Conservation (phyloP, 2,113 vertebrate species). For the Equus quagga region DNA sequence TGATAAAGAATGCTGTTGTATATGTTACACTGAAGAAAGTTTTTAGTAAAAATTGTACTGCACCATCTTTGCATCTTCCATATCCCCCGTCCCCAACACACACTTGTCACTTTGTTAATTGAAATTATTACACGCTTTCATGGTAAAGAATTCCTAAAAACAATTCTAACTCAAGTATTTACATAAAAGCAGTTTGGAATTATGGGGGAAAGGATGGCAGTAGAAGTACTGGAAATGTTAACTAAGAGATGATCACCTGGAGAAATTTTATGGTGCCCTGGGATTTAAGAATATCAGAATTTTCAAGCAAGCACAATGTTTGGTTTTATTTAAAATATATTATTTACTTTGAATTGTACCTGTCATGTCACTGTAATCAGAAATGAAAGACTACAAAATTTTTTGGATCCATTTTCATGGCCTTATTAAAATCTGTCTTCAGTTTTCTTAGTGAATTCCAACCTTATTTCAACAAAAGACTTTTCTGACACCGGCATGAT, state of each 20-base stretch:
- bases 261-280: not conserved
- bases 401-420: not conserved
- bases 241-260: not conserved
- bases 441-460: slow-evolving; percentile 8
- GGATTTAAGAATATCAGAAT: not conserved
- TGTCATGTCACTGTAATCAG: not conserved
- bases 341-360: not conserved
- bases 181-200: not conserved
- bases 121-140: not conserved
- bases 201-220: not conserved
- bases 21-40: not conserved
- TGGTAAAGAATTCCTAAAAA: not conserved
- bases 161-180: not conserved
- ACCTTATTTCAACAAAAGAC: not conserved
- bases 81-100: not conserved
- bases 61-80: not conserved
- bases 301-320: not conserved
- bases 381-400: not conserved
- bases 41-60: slow-evolving; percentile 37
- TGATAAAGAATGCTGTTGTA: not conserved
- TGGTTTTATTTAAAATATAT: not conserved
- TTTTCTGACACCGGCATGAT: not conserved
- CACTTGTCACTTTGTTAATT: not conserved
- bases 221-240: not conserved
- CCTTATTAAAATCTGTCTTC: not conserved